These are phyloP conservation scores for Octonoba sinensis DNA, from an alignment of 2,888 invertebrate species.

Conservation along the genomic window DNA sequence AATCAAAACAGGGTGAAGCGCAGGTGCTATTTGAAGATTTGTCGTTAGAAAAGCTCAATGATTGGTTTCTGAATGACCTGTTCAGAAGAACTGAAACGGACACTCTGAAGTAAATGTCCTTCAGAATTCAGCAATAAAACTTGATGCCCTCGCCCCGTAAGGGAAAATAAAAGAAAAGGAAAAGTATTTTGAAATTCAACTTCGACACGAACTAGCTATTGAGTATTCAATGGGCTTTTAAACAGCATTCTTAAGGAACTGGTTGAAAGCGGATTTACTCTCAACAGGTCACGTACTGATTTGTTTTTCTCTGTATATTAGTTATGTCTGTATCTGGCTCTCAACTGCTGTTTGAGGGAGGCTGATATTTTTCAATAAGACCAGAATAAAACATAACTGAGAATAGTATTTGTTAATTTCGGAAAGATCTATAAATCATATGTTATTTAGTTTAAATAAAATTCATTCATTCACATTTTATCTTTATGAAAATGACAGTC, in stretches of 20 bases:
- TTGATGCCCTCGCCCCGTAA: constrained; percentile 37
- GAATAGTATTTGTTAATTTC: too few species aligned
- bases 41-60: constrained; percentile 52
- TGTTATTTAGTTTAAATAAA: too few species aligned
- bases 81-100: constrained; percentile 45
- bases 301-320: too few species aligned
- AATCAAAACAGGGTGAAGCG: constrained; percentile 34
- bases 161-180: constrained; percentile 28
- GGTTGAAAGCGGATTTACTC: too few species aligned
- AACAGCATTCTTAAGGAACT: constrained; percentile 1
- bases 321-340: too few species aligned
- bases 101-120: constrained; percentile 52
- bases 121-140: constrained; percentile 49
- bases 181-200: neutral
- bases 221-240: constrained; percentile 41
- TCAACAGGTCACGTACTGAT: too few species aligned
- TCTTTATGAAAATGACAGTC: too few species aligned
- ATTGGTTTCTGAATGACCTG: constrained; percentile 61
- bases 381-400: too few species aligned
- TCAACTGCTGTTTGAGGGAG: too few species aligned
- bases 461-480: too few species aligned
- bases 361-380: too few species aligned
- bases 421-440: too few species aligned
- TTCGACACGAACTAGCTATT: constrained; percentile 11
- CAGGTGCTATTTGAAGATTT: constrained; percentile 61